Evolutionary conservation across 2,797 vertebrate genomes (phyloP).

Genomic region (Botia almorhae): DNA sequence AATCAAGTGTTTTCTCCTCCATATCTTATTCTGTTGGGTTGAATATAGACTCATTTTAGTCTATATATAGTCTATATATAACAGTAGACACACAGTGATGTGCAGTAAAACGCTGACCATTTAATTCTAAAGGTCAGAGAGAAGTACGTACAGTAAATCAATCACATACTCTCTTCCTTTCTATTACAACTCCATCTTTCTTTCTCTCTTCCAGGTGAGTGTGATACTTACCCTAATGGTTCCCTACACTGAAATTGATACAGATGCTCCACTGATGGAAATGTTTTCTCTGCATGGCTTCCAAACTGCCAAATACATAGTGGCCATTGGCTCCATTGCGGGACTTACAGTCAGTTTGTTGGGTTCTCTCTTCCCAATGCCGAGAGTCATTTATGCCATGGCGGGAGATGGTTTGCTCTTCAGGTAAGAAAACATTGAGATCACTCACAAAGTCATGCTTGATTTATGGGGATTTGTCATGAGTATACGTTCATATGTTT

Average conservation of each 20-base stretch:
- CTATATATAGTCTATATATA: no score
- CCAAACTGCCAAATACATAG: constrained; percentile 91
- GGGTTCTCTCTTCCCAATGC: constrained; percentile 97
- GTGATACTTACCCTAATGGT: constrained; percentile 97
- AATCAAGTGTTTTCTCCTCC: constrained; percentile 22
- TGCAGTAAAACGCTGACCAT: background rate
- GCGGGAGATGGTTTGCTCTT: constrained; percentile 95
- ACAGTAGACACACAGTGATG: background rate
- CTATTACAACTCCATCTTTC: background rate
- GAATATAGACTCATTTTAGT: constrained; percentile 31
- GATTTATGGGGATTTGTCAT: background rate
- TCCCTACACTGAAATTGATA: constrained; percentile 89
- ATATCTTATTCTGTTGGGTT: constrained; percentile 4
- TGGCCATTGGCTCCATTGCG: constrained; percentile 93
- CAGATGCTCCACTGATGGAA: constrained; percentile 95
- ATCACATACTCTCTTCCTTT: background rate
- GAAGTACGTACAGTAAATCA: background rate
- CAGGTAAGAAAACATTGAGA: constrained; percentile 77
- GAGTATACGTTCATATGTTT: background rate
- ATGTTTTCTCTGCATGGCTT: constrained; percentile 93
- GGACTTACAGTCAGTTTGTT: constrained; percentile 93
- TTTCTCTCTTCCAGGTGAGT: constrained; percentile 83
- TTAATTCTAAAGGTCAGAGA: background rate
- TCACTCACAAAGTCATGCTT: background rate
- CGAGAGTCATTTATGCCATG: constrained; percentile 97